A percentile compares a stretch with the other conserved stretches of the same genome.
phyloP scores from a whole-genome alignment of 64 coral and sea anemone genomes.

The Actinia equina region DNA sequence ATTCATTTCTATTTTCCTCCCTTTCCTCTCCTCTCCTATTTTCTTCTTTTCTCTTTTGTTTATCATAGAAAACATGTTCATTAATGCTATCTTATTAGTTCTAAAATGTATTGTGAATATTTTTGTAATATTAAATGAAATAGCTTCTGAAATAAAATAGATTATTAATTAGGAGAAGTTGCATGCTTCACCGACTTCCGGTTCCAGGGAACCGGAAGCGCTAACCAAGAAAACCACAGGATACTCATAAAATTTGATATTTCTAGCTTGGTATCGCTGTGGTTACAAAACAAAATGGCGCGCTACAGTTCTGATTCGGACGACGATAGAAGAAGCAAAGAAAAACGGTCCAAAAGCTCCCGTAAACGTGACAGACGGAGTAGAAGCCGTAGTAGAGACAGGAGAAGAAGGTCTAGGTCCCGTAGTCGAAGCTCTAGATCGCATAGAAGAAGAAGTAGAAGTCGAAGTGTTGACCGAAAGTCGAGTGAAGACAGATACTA shows the following conservation, averaged over 20 bases:
- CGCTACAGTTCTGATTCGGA: conserved; percentile 56
- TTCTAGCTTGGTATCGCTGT: background rate
- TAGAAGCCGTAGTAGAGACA: conserved; percentile 46
- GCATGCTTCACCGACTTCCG: background rate
- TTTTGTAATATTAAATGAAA: too few species aligned
- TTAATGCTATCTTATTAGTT: too few species aligned
- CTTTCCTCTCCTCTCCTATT: too few species aligned
- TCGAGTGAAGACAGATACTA: conserved; percentile 5
- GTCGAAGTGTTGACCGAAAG: background rate
- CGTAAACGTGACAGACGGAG: conserved; percentile 50
- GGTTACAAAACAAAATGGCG: conserved; percentile 35
- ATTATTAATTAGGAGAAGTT: too few species aligned
- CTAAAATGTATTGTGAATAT: too few species aligned
- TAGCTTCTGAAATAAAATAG: too few species aligned
- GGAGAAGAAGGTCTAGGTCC: conserved; percentile 40
- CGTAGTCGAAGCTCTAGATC: conserved; percentile 24
- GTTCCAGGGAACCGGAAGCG: too few species aligned
- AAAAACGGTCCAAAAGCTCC: conserved; percentile 42
- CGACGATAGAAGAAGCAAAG: conserved; percentile 44
- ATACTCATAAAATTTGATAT: background rate
- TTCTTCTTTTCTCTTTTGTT: too few species aligned
- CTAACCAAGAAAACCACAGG: background rate
- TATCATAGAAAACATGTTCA: too few species aligned
- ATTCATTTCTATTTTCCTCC: too few species aligned
- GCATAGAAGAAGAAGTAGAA: conserved; percentile 9